These are phyloP conservation scores for Prenolepis imparis DNA, from an alignment of 2,888 invertebrate genomes.

Conservation along the genomic window DNA sequence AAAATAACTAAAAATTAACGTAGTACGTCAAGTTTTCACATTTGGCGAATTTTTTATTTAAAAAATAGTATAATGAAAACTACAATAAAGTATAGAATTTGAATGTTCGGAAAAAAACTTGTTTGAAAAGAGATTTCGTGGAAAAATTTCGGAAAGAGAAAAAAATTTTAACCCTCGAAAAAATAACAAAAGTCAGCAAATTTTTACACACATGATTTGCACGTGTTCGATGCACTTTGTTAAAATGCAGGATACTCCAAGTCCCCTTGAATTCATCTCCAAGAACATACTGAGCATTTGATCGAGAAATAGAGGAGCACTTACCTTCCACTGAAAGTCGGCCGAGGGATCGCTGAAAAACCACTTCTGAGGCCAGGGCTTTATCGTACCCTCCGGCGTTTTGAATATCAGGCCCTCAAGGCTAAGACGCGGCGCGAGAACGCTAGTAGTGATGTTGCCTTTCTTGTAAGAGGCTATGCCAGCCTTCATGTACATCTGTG, in stretches of 20 bases:
- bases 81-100: background rate
- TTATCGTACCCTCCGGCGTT: conserved; percentile 82
- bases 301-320: conserved; percentile 75
- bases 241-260: conserved; percentile 25
- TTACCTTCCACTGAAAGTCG: conserved; percentile 90
- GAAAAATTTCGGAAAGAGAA: background rate
- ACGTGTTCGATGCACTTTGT: conserved; percentile 27
- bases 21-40: background rate
- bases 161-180: background rate
- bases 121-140: background rate
- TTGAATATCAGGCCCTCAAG: conserved; percentile 82
- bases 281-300: conserved; percentile 20
- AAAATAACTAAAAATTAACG: background rate
- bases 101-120: too few relatives aligned
- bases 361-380: conserved; percentile 90
- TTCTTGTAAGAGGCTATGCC: conserved; percentile 83
- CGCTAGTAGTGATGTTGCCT: conserved; percentile 82
- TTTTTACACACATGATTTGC: conserved; percentile 24
- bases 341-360: conserved; percentile 90
- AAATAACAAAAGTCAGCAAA: background rate
- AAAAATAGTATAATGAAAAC: background rate
- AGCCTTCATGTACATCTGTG: conserved; percentile 82
- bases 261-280: conserved; percentile 2
- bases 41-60: background rate
- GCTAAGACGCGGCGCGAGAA: conserved; percentile 79